Evolutionary conservation across 2,888 invertebrate genomes (phyloP).

Genomic region (Oxystoma pomonae): DNA sequence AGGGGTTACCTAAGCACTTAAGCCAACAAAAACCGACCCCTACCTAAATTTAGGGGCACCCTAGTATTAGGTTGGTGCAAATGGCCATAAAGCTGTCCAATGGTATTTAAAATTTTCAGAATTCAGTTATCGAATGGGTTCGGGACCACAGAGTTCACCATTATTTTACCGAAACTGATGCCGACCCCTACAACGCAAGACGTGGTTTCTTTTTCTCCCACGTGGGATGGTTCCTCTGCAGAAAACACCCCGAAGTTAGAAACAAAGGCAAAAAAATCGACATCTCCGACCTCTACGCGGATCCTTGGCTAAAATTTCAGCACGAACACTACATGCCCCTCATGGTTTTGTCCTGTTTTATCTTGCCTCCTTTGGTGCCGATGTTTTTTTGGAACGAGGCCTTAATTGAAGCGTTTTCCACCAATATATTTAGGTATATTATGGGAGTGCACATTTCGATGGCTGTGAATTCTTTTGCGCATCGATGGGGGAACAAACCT

Average conservation of each 20-base stretch:
- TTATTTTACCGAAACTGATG: conserved; percentile 90
- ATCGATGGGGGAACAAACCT: conserved; percentile 72
- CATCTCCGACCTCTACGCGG: conserved; percentile 74
- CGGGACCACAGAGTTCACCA: conserved; percentile 84
- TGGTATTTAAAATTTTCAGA: too few relatives aligned
- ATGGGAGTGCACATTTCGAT: conserved; percentile 74
- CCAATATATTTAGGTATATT: conserved; percentile 71
- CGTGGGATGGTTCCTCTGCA: conserved; percentile 88
- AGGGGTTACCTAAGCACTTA: too few relatives aligned
- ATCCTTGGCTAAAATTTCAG: conserved; percentile 85
- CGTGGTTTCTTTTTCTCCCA: conserved; percentile 96
- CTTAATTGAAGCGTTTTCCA: conserved; percentile 62
- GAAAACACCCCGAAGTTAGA: conserved; percentile 87
- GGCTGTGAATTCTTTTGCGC: conserved; percentile 88
- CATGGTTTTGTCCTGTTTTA: conserved; percentile 70
- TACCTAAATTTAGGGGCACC: too few relatives aligned
- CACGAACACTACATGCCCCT: conserved; percentile 61
- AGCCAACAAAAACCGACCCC: too few relatives aligned
- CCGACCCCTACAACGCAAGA: conserved; percentile 89
- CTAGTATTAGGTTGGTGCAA: too few relatives aligned
- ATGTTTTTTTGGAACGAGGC: conserved; percentile 74
- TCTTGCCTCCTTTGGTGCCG: conserved; percentile 72
- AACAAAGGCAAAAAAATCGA: conserved; percentile 83
- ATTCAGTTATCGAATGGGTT: conserved; percentile 74
- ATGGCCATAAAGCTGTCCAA: too few relatives aligned